Conservation (phyloP, 1,140 invertebrate genomes). For the Lepidostoma basale region DNA sequence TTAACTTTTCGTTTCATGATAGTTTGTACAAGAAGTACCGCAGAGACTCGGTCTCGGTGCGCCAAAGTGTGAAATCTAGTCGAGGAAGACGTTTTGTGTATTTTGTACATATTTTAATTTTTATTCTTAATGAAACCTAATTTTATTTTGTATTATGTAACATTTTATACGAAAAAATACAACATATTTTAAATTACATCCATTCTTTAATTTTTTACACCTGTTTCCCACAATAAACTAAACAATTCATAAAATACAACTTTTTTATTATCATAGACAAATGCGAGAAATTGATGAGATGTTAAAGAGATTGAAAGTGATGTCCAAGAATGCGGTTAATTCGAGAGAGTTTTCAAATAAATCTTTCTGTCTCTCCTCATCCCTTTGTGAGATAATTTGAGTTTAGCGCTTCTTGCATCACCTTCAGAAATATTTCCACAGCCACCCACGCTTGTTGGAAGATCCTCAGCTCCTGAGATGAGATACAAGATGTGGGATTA, state of each 20-base stretch:
- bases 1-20: no score
- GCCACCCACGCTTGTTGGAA: not conserved
- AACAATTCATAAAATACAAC: no score
- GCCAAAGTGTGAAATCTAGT: constrained; percentile 6
- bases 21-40: not conserved
- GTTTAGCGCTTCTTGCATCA: not conserved
- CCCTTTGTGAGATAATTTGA: no score
- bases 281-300: no score
- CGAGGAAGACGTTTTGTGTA: constrained; percentile 16
- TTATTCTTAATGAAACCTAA: constrained; percentile 31
- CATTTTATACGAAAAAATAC: constrained; percentile 35
- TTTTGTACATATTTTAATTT: constrained; percentile 21
- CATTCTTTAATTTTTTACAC: not conserved
- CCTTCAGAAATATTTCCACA: not conserved
- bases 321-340: no score
- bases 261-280: no score
- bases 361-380: no score
- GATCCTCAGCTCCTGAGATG: not conserved
- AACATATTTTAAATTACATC: constrained; percentile 10
- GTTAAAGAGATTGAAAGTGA: no score
- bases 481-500: constrained; percentile 15
- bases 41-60: no score
- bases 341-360: no score
- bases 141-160: constrained; percentile 41
- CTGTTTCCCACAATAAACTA: no score